Evolutionary conservation across 2,113 vertebrate genomes (phyloP).

Genomic region (Apaloderma vittatum): DNA sequence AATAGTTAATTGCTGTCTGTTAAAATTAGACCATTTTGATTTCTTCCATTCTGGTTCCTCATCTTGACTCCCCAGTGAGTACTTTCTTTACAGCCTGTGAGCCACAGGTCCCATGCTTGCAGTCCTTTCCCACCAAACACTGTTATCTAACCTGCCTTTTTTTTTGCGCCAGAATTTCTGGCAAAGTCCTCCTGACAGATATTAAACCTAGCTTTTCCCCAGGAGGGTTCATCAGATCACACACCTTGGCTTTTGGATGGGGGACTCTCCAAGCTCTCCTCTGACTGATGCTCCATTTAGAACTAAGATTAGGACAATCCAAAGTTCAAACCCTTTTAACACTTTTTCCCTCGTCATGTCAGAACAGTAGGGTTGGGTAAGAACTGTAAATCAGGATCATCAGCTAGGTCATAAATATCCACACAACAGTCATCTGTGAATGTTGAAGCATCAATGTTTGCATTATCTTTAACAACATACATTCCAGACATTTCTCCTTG

Average conservation of each 20-base stretch:
- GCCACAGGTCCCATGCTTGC: not conserved
- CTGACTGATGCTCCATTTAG: not conserved
- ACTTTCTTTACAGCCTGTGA: not conserved
- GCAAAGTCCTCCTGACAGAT: not conserved
- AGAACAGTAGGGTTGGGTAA: not conserved
- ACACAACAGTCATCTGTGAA: too few species aligned
- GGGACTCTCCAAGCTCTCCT: not conserved
- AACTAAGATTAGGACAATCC: not conserved
- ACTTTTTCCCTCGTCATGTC: not conserved
- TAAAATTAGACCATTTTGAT: not conserved
- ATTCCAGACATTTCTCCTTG: not conserved
- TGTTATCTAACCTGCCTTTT: not conserved
- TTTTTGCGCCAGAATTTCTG: not conserved
- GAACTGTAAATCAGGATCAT: not conserved
- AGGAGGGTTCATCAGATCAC: not conserved
- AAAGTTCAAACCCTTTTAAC: not conserved
- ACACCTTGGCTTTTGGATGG: not conserved
- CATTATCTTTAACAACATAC: not conserved
- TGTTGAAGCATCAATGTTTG: not conserved
- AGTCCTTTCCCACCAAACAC: not conserved
- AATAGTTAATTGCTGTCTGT: not conserved
- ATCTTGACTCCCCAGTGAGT: not conserved
- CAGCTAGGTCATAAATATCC: not conserved
- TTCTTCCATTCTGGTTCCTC: not conserved
- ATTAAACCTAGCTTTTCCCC: not conserved